phyloP scores from a whole-genome alignment of 2,113 vertebrate species.

The Rallus limicola region DNA sequence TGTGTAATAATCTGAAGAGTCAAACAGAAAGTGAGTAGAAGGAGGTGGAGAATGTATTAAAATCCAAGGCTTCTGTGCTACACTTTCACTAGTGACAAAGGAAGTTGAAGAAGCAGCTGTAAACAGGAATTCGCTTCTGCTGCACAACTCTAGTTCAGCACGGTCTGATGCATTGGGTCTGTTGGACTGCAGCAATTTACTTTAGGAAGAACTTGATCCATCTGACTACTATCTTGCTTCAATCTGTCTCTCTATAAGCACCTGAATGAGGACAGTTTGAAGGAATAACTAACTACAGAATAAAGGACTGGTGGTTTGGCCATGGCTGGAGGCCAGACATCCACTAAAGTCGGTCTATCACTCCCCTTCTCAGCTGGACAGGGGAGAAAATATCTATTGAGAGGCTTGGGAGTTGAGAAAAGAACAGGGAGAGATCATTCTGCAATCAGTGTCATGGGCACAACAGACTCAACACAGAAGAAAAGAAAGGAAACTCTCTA shows the following conservation, averaged over 20 bases:
- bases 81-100: not conserved
- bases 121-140: not conserved
- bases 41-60: not conserved
- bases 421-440: too few species aligned
- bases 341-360: too few species aligned
- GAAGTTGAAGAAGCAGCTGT: not conserved
- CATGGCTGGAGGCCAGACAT: too few species aligned
- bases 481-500: too few species aligned
- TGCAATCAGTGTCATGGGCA: too few species aligned
- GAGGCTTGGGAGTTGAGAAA: too few species aligned
- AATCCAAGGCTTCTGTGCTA: not conserved
- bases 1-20: not conserved
- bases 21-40: not conserved
- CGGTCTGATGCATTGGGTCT: not conserved
- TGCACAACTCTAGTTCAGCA: not conserved
- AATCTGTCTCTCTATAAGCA: not conserved
- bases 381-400: too few species aligned
- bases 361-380: too few species aligned
- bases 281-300: not conserved
- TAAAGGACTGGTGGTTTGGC: not conserved
- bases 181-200: not conserved
- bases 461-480: too few species aligned
- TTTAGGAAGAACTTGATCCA: not conserved
- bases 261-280: not conserved
- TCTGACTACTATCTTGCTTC: not conserved